phyloP scores from a whole-genome alignment of 2,797 vertebrate genomes.

The Anniella stebbinsi region DNA sequence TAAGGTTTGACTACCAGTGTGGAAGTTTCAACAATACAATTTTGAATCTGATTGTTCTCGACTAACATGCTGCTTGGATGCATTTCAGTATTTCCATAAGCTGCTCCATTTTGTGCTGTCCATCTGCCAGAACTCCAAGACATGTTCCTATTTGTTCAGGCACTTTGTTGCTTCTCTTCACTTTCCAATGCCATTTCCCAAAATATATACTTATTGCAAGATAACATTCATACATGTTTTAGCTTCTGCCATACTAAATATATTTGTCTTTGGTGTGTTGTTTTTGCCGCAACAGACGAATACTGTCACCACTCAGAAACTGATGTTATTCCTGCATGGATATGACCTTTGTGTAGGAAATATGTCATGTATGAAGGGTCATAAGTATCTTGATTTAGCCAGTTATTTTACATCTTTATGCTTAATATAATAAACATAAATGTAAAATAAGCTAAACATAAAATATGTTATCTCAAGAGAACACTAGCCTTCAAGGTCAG shows the following conservation, averaged over 20 bases:
- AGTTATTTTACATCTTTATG: neutral
- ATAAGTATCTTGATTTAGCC: neutral
- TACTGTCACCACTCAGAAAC: neutral
- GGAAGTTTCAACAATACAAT: constrained; percentile 71
- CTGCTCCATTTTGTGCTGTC: constrained; percentile 57
- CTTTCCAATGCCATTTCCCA: constrained; percentile 23
- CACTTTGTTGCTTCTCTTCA: constrained; percentile 54
- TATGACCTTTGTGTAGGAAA: too few relatives aligned
- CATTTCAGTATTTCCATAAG: constrained; percentile 64
- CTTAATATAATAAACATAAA: neutral
- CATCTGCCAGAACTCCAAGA: constrained; percentile 62
- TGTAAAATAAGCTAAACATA: neutral
- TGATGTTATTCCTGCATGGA: neutral
- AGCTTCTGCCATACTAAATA: neutral
- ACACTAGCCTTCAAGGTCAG: too few relatives aligned
- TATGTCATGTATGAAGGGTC: neutral
- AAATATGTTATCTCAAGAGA: neutral
- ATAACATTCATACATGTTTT: neutral
- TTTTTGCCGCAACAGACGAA: neutral
- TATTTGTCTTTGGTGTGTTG: neutral
- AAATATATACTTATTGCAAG: neutral
- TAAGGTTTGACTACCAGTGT: constrained; percentile 69
- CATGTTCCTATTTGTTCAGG: constrained; percentile 70
- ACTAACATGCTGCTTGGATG: constrained; percentile 59
- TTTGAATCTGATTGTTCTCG: constrained; percentile 67